Base-by-base conservation (phyloP, 1,140 invertebrate genomes). In the Bombus waltoni region DNA sequence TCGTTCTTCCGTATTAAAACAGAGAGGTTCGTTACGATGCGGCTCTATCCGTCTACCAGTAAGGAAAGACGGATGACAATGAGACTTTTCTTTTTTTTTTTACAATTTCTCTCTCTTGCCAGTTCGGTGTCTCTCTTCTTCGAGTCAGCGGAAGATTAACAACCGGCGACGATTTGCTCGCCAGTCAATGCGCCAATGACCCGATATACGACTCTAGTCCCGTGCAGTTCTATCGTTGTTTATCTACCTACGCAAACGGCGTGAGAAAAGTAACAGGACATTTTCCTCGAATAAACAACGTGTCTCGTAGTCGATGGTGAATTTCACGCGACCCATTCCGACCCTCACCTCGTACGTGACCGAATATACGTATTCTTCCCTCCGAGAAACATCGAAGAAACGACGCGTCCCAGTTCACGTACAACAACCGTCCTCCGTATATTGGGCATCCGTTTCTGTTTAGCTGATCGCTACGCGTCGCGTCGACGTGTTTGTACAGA, bases 401-500 rank as follows among this genome's bases (percentile, higher is more conserved):
- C 71, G 40, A 65, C 38, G 66, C 38, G 80, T 77, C 53, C 87
- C 59, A 83, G 73, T 88, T 89, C 88, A 89, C 88, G 88, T 89
- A 77, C n/a, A 32, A 32, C 84, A 76, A 44, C 38, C 66, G 76
- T 22, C 25, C 57, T 28, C 2, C 28, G 47, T 87, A 73, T 87
- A 89, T 88, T 70, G 83, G 35, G 76, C 68, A 80, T 88, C 59
- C 71, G 76, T 80, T 83, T 85, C 71, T 76, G 80, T 89, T 89
- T 86, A 77, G 59, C 18, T 44, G 73, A 74, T 74, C 75, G 75
- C 57, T 53, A 53, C 47, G 47, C 47, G 47, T 22, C 62, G 57
- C 38, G 75, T 42, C 59, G 59, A 65, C n/a, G 38, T 65, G 22
- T 75, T 75, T 32, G 28, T 28, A n/a, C 40, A 11, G 57, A 78